Conservation (phyloP, 2,797 vertebrate genomes). For the Anniella stebbinsi region DNA sequence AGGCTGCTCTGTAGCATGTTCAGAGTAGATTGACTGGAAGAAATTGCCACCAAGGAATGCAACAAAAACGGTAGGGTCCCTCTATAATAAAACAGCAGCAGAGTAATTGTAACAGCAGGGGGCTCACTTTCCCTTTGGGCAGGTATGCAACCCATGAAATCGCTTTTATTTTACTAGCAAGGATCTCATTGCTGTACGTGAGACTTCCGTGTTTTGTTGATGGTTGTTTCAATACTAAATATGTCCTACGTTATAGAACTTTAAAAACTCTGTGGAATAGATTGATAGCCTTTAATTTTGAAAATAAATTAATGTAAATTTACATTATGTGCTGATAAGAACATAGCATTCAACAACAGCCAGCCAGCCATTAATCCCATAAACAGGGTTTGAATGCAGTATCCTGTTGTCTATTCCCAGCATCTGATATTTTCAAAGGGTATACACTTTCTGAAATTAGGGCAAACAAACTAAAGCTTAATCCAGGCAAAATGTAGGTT, state of each 20-base stretch:
- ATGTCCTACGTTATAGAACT: fast-evolving
- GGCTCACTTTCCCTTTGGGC: conserved; percentile 67
- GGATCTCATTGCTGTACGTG: conserved; percentile 11
- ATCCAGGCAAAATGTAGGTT: not conserved
- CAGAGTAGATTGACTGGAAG: conserved; percentile 48
- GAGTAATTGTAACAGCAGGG: conserved; percentile 60
- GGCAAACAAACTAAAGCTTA: not conserved
- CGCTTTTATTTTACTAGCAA: conserved; percentile 39
- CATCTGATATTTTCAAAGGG: not conserved
- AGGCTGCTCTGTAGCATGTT: conserved; percentile 51
- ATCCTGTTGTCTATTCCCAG: not conserved
- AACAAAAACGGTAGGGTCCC: not conserved
- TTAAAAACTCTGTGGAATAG: not conserved
- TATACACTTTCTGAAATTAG: not conserved
- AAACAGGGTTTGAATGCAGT: not conserved
- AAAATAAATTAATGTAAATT: not conserved
- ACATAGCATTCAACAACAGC: not conserved
- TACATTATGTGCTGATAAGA: not conserved
- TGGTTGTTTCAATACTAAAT: not conserved
- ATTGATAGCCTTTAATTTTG: not conserved
- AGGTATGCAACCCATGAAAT: conserved; percentile 24
- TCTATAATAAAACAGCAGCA: not conserved
- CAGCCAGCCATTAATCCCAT: not conserved
- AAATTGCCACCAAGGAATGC: conserved; percentile 21
- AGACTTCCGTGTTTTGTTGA: not conserved